phyloP scores from a whole-genome alignment of 1,140 invertebrate genomes.

The Theocolax elegans region DNA sequence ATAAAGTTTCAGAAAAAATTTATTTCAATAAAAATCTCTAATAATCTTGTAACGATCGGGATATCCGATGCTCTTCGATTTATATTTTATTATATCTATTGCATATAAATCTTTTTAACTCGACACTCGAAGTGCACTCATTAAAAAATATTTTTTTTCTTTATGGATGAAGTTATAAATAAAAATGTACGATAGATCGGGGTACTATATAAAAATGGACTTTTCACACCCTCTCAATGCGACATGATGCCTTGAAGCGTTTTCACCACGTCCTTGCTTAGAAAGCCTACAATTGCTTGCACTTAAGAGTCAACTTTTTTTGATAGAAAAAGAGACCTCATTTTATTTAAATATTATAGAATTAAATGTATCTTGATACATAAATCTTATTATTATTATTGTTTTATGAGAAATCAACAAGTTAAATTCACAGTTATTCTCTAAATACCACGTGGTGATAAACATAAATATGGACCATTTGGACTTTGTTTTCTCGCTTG shows the following conservation, averaged over 20 bases:
- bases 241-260: not conserved
- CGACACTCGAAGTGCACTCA: too few species aligned
- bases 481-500: too few species aligned
- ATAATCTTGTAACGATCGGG: too few species aligned
- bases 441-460: too few species aligned
- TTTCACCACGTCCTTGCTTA: not conserved
- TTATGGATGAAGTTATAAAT: not conserved
- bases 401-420: too few species aligned
- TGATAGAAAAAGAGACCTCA: conserved; percentile 2
- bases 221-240: not conserved
- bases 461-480: too few species aligned
- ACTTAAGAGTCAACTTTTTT: conserved; percentile 1
- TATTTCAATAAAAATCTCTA: too few species aligned
- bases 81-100: too few species aligned
- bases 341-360: not conserved
- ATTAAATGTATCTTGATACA: not conserved
- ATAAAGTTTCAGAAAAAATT: too few species aligned
- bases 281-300: not conserved
- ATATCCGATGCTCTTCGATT: too few species aligned
- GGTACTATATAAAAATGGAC: not conserved
- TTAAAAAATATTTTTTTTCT: not conserved
- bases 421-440: too few species aligned
- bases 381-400: not conserved
- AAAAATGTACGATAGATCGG: not conserved
- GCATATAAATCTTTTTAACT: too few species aligned